phyloP scores from a whole-genome alignment of 2,797 vertebrate genomes.

The Sciaenops ocellatus region DNA sequence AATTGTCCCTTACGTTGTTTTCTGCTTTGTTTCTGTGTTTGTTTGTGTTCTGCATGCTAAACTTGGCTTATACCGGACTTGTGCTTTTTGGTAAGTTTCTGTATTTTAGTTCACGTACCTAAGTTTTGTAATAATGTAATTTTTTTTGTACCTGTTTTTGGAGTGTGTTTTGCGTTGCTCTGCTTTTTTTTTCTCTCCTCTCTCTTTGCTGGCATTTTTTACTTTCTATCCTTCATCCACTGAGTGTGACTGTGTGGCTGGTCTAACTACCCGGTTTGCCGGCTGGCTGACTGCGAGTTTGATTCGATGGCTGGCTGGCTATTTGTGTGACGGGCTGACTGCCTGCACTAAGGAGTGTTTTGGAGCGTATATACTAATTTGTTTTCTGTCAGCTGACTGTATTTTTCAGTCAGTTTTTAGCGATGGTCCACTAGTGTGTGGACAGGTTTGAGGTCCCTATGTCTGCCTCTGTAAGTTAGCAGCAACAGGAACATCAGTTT shows the following conservation, averaged over 20 bases:
- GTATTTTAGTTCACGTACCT: conserved; percentile 74
- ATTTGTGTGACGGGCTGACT: conserved; percentile 29
- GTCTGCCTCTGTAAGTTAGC: background rate
- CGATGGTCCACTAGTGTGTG: background rate
- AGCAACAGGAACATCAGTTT: no score
- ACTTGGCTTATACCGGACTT: conserved; percentile 99
- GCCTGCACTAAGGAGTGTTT: conserved; percentile 55
- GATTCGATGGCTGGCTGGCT: conserved; percentile 15
- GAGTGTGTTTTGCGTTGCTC: conserved; percentile 71
- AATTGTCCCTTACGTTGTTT: conserved; percentile 93
- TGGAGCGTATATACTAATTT: background rate
- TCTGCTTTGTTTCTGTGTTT: conserved; percentile 90
- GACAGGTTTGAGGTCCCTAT: background rate
- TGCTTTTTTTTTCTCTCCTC: conserved; percentile 17
- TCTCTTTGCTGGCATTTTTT: conserved; percentile 35
- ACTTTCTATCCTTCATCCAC: conserved; percentile 49
- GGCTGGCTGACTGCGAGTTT: conserved; percentile 15
- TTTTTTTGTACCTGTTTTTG: conserved; percentile 54
- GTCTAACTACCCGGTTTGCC: conserved; percentile 14
- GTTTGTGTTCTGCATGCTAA: conserved; percentile 97
- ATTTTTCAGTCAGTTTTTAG: no score
- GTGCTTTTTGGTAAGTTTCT: conserved; percentile 99
- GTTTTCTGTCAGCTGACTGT: background rate
- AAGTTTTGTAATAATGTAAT: conserved; percentile 57
- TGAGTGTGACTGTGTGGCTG: conserved; percentile 67